phyloP scores from a whole-genome alignment of 2,888 invertebrate species.

The Dryobotodes eremita region DNA sequence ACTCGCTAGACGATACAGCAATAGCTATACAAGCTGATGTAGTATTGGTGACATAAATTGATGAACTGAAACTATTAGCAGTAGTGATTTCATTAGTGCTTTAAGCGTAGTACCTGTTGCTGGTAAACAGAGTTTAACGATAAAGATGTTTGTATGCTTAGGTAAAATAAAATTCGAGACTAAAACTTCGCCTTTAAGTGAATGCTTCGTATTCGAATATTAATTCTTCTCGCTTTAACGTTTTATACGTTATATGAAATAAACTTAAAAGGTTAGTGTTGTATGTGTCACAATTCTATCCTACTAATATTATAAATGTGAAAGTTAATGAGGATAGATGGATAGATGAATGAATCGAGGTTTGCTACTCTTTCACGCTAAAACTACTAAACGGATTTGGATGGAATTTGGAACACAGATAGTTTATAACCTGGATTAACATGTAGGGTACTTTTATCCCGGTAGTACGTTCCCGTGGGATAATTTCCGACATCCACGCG shows the following conservation, averaged over 20 bases:
- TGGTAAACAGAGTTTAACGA: conserved; percentile 8
- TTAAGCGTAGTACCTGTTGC: conserved; percentile 38
- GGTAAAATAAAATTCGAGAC: neutral
- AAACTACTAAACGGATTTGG: no score
- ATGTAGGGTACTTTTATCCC: no score
- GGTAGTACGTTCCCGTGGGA: no score
- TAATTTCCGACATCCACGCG: no score
- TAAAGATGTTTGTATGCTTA: neutral
- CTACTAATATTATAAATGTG: no score
- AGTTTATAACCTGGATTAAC: no score
- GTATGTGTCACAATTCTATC: neutral
- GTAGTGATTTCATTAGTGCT: conserved; percentile 35
- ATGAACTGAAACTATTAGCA: conserved; percentile 36
- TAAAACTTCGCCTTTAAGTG: no score
- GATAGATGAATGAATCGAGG: no score
- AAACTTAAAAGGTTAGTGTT: neutral
- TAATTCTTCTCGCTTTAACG: neutral
- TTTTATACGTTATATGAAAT: neutral
- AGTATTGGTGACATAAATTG: conserved; percentile 38
- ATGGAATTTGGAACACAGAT: no score
- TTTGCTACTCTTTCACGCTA: no score
- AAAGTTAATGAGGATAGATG: no score
- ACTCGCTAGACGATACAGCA: conserved; percentile 46
- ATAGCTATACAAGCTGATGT: conserved; percentile 41
- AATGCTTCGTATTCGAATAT: no score